phyloP scores from a whole-genome alignment of 2,113 vertebrate species.

The Beaufortia kweichowensis region DNA sequence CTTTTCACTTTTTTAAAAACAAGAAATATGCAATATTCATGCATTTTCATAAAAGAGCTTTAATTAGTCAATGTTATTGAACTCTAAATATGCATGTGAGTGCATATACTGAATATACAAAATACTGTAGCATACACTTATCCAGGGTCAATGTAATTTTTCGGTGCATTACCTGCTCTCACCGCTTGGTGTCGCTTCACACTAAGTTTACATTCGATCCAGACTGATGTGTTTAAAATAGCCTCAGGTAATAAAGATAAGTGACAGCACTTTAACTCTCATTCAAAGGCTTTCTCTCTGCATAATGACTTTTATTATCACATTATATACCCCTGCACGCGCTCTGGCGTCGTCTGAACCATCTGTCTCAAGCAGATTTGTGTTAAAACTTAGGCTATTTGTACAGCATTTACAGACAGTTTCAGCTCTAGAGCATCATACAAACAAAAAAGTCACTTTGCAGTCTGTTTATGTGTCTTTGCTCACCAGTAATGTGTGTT shows the following conservation, averaged over 20 bases:
- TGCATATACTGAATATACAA: too few species aligned
- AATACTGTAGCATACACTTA: too few species aligned
- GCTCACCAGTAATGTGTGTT: slow-evolving; percentile 9
- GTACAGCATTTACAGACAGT: neutral
- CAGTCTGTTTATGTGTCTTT: slow-evolving; percentile 10
- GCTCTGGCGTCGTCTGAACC: neutral
- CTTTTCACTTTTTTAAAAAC: too few species aligned
- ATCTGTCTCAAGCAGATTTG: neutral
- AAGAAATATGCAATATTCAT: too few species aligned
- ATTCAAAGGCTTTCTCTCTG: neutral
- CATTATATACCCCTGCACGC: slow-evolving; percentile 5
- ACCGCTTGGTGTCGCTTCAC: slow-evolving; percentile 43
- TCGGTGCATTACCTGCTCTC: slow-evolving; percentile 4
- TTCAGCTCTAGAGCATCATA: slow-evolving; percentile 4
- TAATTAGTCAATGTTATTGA: too few species aligned
- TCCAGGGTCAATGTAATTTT: too few species aligned
- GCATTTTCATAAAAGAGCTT: too few species aligned
- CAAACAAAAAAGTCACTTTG: neutral
- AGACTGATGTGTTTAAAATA: neutral
- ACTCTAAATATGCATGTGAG: neutral
- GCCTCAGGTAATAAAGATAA: slow-evolving; percentile 13
- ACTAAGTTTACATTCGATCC: neutral
- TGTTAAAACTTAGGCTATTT: neutral
- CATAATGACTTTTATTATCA: slow-evolving; percentile 20
- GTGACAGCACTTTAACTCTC: slow-evolving; percentile 17